phyloP scores from a whole-genome alignment of 2,888 invertebrate genomes.

The Thyatira batis region DNA sequence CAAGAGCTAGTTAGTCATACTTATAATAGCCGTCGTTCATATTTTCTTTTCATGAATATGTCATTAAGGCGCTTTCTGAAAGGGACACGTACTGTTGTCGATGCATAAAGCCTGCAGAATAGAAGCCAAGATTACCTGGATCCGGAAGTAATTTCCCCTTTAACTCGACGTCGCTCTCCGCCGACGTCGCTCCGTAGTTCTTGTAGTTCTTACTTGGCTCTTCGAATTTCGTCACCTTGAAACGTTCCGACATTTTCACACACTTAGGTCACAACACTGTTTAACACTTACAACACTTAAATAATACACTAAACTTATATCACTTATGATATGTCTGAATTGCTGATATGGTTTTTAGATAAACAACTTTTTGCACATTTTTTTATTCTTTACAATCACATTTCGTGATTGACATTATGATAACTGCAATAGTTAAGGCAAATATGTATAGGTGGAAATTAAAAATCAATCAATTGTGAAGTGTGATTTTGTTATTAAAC shows the following conservation, averaged over 20 bases:
- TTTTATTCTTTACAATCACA: neutral
- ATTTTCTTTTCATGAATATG: neutral
- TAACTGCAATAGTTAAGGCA: neutral
- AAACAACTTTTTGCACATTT: neutral
- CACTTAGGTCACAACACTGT: conserved; percentile 12
- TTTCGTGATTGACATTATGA: neutral
- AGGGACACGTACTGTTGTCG: neutral
- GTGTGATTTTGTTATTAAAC: too few relatives aligned
- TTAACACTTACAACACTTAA: neutral
- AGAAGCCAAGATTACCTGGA: conserved; percentile 55
- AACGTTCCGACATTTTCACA: conserved; percentile 82
- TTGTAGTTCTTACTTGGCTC: conserved; percentile 79
- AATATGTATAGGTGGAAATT: too few relatives aligned
- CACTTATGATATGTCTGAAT: neutral
- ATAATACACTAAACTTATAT: neutral
- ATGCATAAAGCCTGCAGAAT: neutral
- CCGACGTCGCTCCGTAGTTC: conserved; percentile 83
- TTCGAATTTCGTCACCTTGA: conserved; percentile 83
- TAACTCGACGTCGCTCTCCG: conserved; percentile 69
- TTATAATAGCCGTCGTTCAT: neutral
- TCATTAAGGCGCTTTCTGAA: neutral
- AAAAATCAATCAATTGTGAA: too few relatives aligned
- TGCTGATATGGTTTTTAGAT: neutral
- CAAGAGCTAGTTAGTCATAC: too few relatives aligned
- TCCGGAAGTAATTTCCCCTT: conserved; percentile 72